Evolutionary conservation across 2,797 vertebrate genomes (phyloP), one percentile per base, ranked within the genome.

Genomic region (Bufotes viridis): DNA sequence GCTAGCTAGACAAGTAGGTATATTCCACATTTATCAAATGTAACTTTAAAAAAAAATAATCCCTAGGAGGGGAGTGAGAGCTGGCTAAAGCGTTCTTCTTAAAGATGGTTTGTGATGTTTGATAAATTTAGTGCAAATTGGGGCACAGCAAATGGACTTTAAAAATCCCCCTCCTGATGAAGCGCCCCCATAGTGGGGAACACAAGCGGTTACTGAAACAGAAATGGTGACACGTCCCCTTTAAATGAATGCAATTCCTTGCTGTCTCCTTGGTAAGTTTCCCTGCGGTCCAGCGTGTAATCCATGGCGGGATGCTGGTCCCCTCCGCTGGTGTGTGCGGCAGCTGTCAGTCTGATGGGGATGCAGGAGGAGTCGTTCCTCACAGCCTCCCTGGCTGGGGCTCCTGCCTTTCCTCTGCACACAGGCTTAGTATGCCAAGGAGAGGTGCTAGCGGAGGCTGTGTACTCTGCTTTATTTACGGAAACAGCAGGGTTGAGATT

Each of bases 391-490:
- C 93, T 91, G 76, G 88, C 87, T 0, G 55, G 89, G 90, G 93
- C 93, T 93, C 92, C 93, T 76, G 90, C 90, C 92, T 90, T 91
- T 90, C 90, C 92, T 91, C 92, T 86, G 92, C 93, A 91, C 93
- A 89, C 94, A 93, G 92, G 95, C 94, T 97, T 94, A 95, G 95
- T 95, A 92, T 94, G 96, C 95, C 84, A 79, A 94, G 92, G 95
- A 91, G 93, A 87, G 92, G 92, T 69, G 87, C 94, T 42, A 92
- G 95, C 93, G 51, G 92, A 91, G 82, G 84, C 95, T 91, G 93
- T 89, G 93, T 94, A 92, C 94, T 91, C 94, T 76, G 94, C 94
- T 94, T 90, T 96, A 94, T 97, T 97, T 96, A 97, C 96, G 96
- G 96, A 95, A 95, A 94, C 93, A 92, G 95, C 94, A 88, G 95